Conservation (phyloP, 2,797 vertebrate genomes). For the Tinamus major region DNA sequence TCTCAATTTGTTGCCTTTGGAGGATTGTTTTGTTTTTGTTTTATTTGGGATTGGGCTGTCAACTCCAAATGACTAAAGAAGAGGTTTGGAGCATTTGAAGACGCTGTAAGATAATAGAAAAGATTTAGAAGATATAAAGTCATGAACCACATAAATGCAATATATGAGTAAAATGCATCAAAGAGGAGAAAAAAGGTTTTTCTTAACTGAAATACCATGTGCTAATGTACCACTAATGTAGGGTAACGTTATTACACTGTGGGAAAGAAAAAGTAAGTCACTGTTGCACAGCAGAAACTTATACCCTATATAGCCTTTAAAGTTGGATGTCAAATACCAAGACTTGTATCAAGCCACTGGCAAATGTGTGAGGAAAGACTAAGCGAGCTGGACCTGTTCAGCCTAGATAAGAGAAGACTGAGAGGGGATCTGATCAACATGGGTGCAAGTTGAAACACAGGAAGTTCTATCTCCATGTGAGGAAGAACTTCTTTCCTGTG, state of each 20-base stretch:
- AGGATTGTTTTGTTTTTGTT: not conserved
- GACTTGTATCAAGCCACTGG: not conserved
- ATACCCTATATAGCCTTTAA: not conserved
- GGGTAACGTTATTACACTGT: not conserved
- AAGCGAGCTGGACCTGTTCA: too few relatives aligned
- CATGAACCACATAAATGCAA: not conserved
- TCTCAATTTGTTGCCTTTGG: not conserved
- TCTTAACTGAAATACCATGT: not conserved
- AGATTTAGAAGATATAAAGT: not conserved
- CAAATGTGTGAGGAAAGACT: accelerated
- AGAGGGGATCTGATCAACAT: too few relatives aligned
- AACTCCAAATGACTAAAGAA: not conserved
- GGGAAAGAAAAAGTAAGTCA: slow-evolving; percentile 10
- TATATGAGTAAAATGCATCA: not conserved
- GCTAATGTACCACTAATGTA: not conserved
- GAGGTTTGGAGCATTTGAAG: not conserved
- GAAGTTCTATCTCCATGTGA: too few relatives aligned
- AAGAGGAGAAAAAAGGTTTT: not conserved
- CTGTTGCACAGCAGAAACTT: not conserved
- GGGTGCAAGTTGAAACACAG: too few relatives aligned
- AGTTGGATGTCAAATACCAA: not conserved
- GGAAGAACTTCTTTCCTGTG: too few relatives aligned
- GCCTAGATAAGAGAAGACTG: too few relatives aligned
- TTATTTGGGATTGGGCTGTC: not conserved
- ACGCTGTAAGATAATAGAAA: not conserved